Conservation (phyloP, 2,888 invertebrate species). For the Reticulitermes lucifugus region DNA sequence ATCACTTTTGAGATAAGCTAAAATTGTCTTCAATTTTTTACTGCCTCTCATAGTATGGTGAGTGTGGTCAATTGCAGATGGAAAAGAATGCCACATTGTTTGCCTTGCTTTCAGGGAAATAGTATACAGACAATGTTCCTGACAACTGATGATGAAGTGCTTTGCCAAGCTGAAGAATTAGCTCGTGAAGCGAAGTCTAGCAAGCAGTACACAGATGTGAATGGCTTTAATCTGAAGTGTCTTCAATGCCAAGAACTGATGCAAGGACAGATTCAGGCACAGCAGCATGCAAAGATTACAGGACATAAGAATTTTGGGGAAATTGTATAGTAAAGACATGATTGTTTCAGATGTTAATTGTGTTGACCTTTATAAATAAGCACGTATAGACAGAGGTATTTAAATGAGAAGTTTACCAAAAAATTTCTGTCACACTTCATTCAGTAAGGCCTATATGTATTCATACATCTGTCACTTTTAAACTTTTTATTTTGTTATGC, state of each 20-base stretch:
- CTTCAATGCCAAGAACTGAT: constrained; percentile 81
- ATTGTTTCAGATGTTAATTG: not conserved
- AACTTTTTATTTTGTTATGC: too few relatives aligned
- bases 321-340: constrained; percentile 30
- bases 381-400: not conserved
- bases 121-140: constrained; percentile 85
- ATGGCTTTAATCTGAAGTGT: constrained; percentile 88
- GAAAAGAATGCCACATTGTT: not conserved
- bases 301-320: constrained; percentile 87
- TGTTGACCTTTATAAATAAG: not conserved
- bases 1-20: too few relatives aligned
- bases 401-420: not conserved
- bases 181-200: constrained; percentile 90
- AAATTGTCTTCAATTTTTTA: too few relatives aligned
- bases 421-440: not conserved
- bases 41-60: too few relatives aligned
- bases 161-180: constrained; percentile 84
- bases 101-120: constrained; percentile 69
- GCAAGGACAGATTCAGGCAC: constrained; percentile 85
- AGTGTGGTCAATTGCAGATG: too few relatives aligned
- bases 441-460: not conserved
- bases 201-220: constrained; percentile 90
- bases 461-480: not conserved
- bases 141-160: constrained; percentile 76
- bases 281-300: constrained; percentile 85